Conservation (phyloP, 2,113 vertebrate species). For the Corythornis cristatus region DNA sequence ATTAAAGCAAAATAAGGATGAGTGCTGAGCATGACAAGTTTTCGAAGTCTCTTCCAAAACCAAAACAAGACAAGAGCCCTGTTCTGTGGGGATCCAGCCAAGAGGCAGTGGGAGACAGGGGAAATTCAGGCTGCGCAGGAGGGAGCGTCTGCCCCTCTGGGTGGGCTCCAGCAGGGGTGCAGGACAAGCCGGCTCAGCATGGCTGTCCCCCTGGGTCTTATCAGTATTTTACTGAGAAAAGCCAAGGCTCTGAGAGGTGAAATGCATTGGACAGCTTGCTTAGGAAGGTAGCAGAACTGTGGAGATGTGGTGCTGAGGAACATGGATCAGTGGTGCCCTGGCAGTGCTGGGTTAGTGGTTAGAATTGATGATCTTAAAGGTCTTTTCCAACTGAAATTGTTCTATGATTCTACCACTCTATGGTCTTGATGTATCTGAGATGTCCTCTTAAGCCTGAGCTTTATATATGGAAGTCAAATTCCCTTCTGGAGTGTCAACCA, state of each 20-base stretch:
- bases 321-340: no score
- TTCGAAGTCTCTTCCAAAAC: neutral
- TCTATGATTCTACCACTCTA: no score
- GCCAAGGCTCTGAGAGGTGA: neutral
- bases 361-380: no score
- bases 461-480: neutral
- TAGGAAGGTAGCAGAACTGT: neutral
- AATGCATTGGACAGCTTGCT: neutral
- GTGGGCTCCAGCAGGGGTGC: neutral
- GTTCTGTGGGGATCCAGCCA: neutral
- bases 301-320: no score
- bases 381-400: no score
- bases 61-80: neutral
- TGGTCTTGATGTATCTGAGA: neutral
- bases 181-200: accelerated
- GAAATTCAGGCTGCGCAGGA: neutral
- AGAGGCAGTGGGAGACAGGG: neutral
- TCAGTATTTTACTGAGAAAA: neutral
- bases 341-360: no score
- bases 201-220: neutral
- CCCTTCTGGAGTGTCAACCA: neutral
- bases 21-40: neutral
- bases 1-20: slow-evolving; percentile 17
- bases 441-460: neutral
- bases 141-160: neutral